phyloP scores from a whole-genome alignment of 2,888 invertebrate species.

The Aricia artaxerxes region DNA sequence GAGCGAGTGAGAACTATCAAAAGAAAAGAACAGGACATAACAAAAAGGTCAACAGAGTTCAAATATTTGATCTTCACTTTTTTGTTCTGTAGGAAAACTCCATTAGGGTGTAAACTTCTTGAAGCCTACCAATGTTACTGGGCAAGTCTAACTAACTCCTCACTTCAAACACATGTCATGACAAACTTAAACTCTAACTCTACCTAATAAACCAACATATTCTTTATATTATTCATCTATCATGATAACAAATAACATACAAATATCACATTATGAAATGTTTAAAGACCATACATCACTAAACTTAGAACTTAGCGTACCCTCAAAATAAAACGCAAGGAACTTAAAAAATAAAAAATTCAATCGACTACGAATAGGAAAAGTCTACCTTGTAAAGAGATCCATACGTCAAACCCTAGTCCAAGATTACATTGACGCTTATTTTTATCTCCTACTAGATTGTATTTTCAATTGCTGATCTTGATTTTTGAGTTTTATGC shows the following conservation, averaged over 20 bases:
- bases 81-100: too few species aligned
- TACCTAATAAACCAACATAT: constrained; percentile 62
- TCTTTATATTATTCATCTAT: constrained; percentile 58
- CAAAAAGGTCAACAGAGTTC: too few species aligned
- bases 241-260: constrained; percentile 77
- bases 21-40: too few species aligned
- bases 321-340: constrained; percentile 48
- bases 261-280: constrained; percentile 78
- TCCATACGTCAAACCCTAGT: neutral
- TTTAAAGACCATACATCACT: constrained; percentile 63
- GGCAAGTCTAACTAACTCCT: neutral
- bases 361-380: constrained; percentile 17
- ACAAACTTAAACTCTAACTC: constrained; percentile 60
- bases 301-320: constrained; percentile 57
- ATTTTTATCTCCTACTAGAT: neutral
- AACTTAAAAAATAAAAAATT: constrained; percentile 47
- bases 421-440: neutral
- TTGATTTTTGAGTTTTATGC: neutral
- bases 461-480: neutral
- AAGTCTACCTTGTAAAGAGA: constrained; percentile 15
- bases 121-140: too few species aligned
- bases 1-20: too few species aligned
- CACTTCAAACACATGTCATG: constrained; percentile 61
- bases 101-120: too few species aligned
- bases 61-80: too few species aligned